Base-by-base conservation (phyloP, 53 echinoderm and acorn worm species). In the Pentamera pediparva region DNA sequence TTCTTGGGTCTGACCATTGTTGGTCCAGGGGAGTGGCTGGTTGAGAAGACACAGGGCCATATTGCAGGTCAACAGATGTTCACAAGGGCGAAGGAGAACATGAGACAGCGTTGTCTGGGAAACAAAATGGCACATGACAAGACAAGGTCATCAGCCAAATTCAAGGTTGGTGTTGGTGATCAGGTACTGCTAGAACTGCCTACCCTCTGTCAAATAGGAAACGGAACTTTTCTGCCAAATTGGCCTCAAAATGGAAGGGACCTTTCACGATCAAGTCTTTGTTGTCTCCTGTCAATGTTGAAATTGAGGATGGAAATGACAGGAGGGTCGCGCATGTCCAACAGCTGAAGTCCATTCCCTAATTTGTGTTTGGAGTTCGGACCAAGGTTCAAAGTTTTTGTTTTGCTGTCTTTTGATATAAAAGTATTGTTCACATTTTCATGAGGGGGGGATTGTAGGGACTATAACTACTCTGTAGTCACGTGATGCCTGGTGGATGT, bases 201-300 rank as follows among this genome's bases (percentile, higher is more conserved):
- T 50, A 62, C 35, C 78, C 84, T 5, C 27, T 61, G 22, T 78
- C 84, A 2, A 73, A 70, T 61, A 59, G 59, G 4, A 60, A 54
- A 4, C 78, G 61, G 28, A 45, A 78, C 65, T 84, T 84, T 52
- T 37, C 63, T 1, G 78, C 84, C 3, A 84, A 84, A 28, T 70
- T 84, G 20, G 78, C 84, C 8, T 78, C 78, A 1, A 78, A 61
- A 20, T 84, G 84, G 84, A 69, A 47, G 69, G 69, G 69, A 41
- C 69, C 36, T 5, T 69, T 28, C 25, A 25, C 21, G 4, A 10
- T 69, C 7, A 69, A 28, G 28, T 24, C 3, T 3, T 25, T 13
- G 4, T 32, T 69, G 4, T 21, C 21, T 43, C 69, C 45, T 10
- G 24, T 62, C 0, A 36, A 36, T 17, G 9, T 62, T 9, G 8